These are phyloP conservation scores for Drosophila kambysellisi DNA, from an alignment of 2,888 invertebrate genomes.

Conservation along the genomic window DNA sequence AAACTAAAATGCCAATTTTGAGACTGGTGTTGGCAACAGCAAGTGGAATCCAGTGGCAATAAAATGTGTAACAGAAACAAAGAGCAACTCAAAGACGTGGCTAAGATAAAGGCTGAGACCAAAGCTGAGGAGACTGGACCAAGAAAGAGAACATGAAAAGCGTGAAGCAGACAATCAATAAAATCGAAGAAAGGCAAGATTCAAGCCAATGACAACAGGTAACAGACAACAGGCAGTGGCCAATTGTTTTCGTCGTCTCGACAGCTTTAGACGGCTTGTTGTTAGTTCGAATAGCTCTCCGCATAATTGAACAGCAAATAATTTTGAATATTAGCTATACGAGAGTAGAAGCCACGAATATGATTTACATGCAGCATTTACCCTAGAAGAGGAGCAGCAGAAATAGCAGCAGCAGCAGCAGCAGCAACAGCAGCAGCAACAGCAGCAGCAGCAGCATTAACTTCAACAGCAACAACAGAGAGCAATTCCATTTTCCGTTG, in stretches of 20 bases:
- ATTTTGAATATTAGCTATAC: slow-evolving; percentile 62
- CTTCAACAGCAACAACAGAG: slow-evolving; percentile 21
- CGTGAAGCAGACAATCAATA: slow-evolving; percentile 71
- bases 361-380: slow-evolving; percentile 71
- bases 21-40: slow-evolving; percentile 19
- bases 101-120: neutral
- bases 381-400: slow-evolving; percentile 34
- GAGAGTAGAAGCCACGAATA: slow-evolving; percentile 52
- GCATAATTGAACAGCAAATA: slow-evolving; percentile 63
- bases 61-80: slow-evolving; percentile 32
- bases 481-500: slow-evolving; percentile 70
- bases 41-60: slow-evolving; percentile 31
- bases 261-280: slow-evolving; percentile 38
- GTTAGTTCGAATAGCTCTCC: slow-evolving; percentile 51
- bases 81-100: neutral
- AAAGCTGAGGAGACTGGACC: slow-evolving; percentile 9
- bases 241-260: slow-evolving; percentile 51
- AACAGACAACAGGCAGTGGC: slow-evolving; percentile 52
- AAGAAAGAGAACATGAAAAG: slow-evolving; percentile 62
- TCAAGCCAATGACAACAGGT: slow-evolving; percentile 61
- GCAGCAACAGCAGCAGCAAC: slow-evolving; percentile 23
- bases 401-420: slow-evolving; percentile 23
- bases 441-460: slow-evolving; percentile 12
- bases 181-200: slow-evolving; percentile 25
- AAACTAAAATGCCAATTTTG: slow-evolving; percentile 55